Conservation (phyloP, 2,113 vertebrate genomes). For the Ammodytes marinus region DNA sequence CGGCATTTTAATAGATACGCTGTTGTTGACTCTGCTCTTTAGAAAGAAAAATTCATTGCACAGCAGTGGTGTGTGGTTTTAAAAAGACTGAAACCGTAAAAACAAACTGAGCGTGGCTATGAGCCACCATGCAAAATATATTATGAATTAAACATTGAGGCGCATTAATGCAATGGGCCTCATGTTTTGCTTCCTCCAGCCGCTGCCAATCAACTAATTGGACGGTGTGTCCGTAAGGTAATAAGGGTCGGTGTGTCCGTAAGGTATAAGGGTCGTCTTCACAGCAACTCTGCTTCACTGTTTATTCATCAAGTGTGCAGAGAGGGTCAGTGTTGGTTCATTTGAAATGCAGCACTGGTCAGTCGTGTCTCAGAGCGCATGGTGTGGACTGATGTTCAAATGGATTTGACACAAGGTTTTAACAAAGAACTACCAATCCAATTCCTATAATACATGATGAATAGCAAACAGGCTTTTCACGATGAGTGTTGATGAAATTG, state of each 20-base stretch:
- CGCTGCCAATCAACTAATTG: conserved; percentile 66
- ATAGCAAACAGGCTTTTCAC: background rate
- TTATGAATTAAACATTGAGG: conserved; percentile 73
- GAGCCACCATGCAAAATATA: conserved; percentile 47
- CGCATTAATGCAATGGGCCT: conserved; percentile 37
- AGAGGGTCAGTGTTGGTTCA: conserved; percentile 15
- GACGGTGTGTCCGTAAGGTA: conserved; percentile 28
- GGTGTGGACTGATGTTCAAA: conserved; percentile 13
- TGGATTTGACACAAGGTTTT: background rate
- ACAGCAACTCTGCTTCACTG: background rate
- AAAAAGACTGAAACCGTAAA: conserved; percentile 76
- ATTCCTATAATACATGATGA: background rate
- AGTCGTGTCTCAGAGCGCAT: background rate
- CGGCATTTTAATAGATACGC: conserved; percentile 74
- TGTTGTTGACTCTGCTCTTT: conserved; percentile 78
- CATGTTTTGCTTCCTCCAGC: conserved; percentile 48
- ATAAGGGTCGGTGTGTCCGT: conserved; percentile 17
- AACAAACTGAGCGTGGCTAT: conserved; percentile 69
- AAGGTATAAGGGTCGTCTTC: conserved; percentile 17
- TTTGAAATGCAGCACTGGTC: conserved; percentile 27
- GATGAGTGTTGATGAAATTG: background rate
- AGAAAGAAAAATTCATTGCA: conserved; percentile 70
- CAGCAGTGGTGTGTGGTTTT: conserved; percentile 69
- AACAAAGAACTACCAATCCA: background rate
- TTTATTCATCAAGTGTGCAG: conserved; percentile 28